Evolutionary conservation across 53 echinoderm and acorn worm species (phyloP), one percentile per base, ranked within the genome.

Genomic region (Hippasteria phrygiana): DNA sequence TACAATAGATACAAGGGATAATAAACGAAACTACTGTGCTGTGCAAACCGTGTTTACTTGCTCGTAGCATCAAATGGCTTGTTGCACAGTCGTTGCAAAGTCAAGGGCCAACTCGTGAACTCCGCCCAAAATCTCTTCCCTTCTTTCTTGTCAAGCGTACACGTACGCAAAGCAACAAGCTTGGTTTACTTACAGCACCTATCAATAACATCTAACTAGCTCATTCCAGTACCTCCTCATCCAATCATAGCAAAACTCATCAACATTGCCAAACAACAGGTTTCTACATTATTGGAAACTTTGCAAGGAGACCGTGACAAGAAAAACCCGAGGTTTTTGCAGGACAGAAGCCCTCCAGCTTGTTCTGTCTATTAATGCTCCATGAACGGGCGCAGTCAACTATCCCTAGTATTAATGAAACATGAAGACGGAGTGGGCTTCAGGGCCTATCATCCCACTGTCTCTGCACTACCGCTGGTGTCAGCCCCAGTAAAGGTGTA

Each of bases 401-500:
- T 63, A 64, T 41, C 65, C 26, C 64, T 33, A 33, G 82, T 62
- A 73, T 73, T 73, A 62, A 82, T 82, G 82, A 82, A 82, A 82
- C 64, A 82, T 82, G 82, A 82, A 64, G 64, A 82, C 82, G 31
- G 1, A 64, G 32, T 45, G 18, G 42, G 82, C 82, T 82, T 41
- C 28, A 65, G 82, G 82, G 82, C 66, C 17, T 20, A 28, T 13
- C 64, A 32, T 63, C 45, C 64, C 34, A 43, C 82, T 63, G 66
- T 82, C 82, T 45, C 24, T 59, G 45, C 46, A 63, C 63, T 45
- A 75, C 64, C 43, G 45, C 45, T 41, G 64, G 65, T 82, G 82
- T 82, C 82, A 82, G 63, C 46, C 42, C n/a, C 64, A 17, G 64
- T 32, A 66, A 82, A 82, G 82, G 82, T 82, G 82, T 65, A 82